Base-by-base conservation (phyloP, 35 echinoderm and acorn worm genomes). In the Amphiura filiformis region DNA sequence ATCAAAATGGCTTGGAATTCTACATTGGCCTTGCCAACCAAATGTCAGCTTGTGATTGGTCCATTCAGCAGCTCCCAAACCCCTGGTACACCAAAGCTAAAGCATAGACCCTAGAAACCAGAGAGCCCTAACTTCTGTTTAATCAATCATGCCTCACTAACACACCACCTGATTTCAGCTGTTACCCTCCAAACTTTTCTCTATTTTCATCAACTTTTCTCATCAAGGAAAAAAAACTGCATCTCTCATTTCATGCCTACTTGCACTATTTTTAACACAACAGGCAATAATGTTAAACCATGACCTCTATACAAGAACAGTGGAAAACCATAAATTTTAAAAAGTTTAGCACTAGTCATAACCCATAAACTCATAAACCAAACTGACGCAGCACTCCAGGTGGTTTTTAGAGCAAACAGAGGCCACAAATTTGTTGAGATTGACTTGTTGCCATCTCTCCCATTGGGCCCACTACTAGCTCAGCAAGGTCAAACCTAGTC, bases 291-390 rank as follows among this genome's bases (percentile, higher is more conserved):
- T 26, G 1, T 70, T 23, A 70, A 70, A 18, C 11, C 28, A 70
- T 70, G 61, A 70, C 61, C 61, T 23, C 44, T 52, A 20, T 11
- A 26, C 7, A 70, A 23, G 17, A 26, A 23, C 61, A 52, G 7
- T 70, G 15, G 26, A n/a, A 70, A 70, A 70, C 61, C 61, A 70
- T 70, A 70, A 70, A 70, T 70, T 70, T 70, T 3, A 70, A n/a
- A n/a, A n/a, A n/a, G n/a, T n/a, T n/a, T n/a, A n/a, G 61, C 28
- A 30, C 9, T 70, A 70, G 61, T n/a, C 61, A 70, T 70, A 30
- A 70, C 61, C 61, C 28, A 26, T 70, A 18, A 70, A 70, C 61
- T n/a, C 9, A 70, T 70, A 70, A 70, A 70, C 28, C 41, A 47
- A 15, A 70, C 15, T 70, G 61, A 70, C 61, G 26, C 7, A n/a